Percentiles rank a stretch among this genome's conserved stretches.
Evolutionary conservation across 2,113 vertebrate genomes (phyloP).

Genomic region (Pelecanoides urinatrix): DNA sequence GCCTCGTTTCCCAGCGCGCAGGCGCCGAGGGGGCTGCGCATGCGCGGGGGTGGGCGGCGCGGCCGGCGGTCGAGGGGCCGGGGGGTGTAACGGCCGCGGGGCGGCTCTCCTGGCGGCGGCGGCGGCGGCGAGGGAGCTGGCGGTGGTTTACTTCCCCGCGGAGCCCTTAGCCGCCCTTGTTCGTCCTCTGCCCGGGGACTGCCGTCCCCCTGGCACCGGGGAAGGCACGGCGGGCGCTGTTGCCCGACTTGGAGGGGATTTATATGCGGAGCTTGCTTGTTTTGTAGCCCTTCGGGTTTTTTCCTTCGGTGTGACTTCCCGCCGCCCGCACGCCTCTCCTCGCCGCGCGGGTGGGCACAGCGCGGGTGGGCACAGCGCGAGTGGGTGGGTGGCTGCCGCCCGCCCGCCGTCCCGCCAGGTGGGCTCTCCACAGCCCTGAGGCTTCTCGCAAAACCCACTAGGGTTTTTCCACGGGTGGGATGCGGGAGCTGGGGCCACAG

Average conservation of each 20-base stretch:
- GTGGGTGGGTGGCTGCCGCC: neutral
- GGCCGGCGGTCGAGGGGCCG: fast-evolving
- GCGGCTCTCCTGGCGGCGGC: fast-evolving
- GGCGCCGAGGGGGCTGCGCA: neutral
- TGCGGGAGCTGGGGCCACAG: neutral
- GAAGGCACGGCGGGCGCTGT: fast-evolving
- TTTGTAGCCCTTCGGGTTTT: too few species aligned
- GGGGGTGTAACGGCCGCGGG: neutral
- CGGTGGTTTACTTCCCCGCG: fast-evolving
- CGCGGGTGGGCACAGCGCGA: too few species aligned
- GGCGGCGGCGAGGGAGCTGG: fast-evolving
- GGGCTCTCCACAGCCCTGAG: too few species aligned
- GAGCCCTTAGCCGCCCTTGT: fast-evolving
- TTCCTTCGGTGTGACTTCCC: neutral
- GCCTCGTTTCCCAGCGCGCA: neutral
- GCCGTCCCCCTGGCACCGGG: too few species aligned
- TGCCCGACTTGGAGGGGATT: too few species aligned
- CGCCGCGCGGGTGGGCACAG: neutral
- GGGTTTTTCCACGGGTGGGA: neutral
- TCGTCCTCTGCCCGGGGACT: too few species aligned
- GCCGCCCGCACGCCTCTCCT: neutral
- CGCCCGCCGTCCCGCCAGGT: too few species aligned
- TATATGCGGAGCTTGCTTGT: neutral
- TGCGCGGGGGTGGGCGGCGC: neutral
- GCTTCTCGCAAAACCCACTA: neutral